Evolutionary conservation across 2,113 vertebrate genomes (phyloP), one percentile per base, ranked within the genome.

Genomic region (Leptobrachium leishanense): DNA sequence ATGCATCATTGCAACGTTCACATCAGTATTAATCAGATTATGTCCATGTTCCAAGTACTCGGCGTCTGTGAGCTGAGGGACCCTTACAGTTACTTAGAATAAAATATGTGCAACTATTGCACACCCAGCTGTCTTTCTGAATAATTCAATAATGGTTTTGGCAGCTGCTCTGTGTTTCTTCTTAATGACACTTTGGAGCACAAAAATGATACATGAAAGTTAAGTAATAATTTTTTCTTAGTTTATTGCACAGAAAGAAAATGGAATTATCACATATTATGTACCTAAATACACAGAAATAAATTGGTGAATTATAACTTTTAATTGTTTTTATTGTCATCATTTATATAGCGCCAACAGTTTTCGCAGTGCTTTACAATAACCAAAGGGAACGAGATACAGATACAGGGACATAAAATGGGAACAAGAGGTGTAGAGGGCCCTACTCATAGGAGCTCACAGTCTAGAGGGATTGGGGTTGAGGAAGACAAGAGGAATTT

Each of bases 91-190:
- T 76, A 31, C 65, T 65, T 41, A 57, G 39, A 65, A 76, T 76
- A 68, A 76, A 76, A 76, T 68, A 76, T 76, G 50, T 68, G 68
- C 57, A n/a, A 44, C 59, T 76, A 40, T 68, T 50, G 39, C 68
- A 68, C 50, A 76, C 40, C 53, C 50, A 76, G 75, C 65, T 76
- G 75, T 41, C 75, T 68, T 15, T 11, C 75, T 76, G 75, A 68
- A 76, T 76, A 68, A 68, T 76, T 68, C 54, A 76, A 57, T 66
- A 68, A 76, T 76, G 75, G 55, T 76, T 57, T 76, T 76, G 75
- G 65, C 75, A 76, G 66, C 54, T 68, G 55, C 42, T 76, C 53
- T 76, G 65, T 59, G 53, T 59, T 68, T 76, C 53, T 76, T 43
- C 42, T 68, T 76, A 76, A 68, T 41, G 43, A 69, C 53, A 57